A percentile compares a stretch with the other conserved stretches of the same genome.
phyloP scores from a whole-genome alignment of 1,140 invertebrate genomes.

The Formica selysi region DNA sequence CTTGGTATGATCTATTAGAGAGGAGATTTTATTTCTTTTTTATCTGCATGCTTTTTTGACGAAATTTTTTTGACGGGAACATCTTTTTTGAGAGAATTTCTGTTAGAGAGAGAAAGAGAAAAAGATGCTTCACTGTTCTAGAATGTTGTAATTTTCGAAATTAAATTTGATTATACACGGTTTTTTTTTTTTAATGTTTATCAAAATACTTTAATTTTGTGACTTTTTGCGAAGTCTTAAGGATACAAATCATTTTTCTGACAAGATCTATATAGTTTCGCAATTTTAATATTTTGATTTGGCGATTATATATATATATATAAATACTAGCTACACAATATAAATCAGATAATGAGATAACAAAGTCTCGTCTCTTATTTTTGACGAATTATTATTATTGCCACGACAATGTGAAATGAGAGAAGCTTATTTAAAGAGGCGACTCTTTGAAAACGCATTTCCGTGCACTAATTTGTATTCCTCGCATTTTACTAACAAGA shows the following conservation, averaged over 20 bases:
- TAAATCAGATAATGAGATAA: constrained; percentile 38
- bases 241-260: not conserved
- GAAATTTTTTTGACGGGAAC: not conserved
- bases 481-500: constrained; percentile 44
- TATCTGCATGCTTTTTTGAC: not conserved
- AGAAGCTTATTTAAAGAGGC: constrained; percentile 50
- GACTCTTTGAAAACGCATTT: constrained; percentile 54
- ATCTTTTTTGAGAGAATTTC: not conserved
- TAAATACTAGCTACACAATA: not conserved
- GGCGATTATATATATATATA: not conserved
- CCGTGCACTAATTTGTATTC: constrained; percentile 45
- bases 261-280: not conserved
- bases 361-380: not conserved
- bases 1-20: not conserved
- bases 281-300: not conserved
- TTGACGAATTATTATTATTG: constrained; percentile 55
- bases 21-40: constrained; percentile 10
- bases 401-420: constrained; percentile 31
- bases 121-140: not conserved
- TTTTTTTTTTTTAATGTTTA: not conserved
- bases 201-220: not conserved
- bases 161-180: not conserved
- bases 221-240: not conserved
- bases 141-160: not conserved
- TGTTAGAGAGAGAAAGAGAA: not conserved